phyloP scores from a whole-genome alignment of 2,113 vertebrate species.

The Geococcyx californianus region DNA sequence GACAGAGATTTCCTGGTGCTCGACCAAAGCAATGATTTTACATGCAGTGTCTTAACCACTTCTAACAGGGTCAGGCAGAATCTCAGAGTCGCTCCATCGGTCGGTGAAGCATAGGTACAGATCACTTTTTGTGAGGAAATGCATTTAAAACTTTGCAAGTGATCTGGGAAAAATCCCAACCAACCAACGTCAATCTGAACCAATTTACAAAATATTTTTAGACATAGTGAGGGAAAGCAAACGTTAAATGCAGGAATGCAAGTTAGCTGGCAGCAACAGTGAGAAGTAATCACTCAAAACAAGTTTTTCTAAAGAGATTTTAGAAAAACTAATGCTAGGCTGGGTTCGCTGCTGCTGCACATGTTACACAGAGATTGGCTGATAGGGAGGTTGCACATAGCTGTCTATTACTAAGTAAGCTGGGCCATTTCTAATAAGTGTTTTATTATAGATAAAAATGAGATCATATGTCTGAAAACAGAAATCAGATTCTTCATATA shows the following conservation, averaged over 20 bases:
- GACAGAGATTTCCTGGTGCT: background rate
- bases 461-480: background rate
- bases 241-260: background rate
- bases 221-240: background rate
- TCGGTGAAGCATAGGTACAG: background rate
- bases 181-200: background rate
- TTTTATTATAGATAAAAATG: background rate
- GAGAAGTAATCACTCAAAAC: background rate
- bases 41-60: background rate
- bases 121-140: background rate
- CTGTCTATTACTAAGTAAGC: background rate
- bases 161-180: accelerated
- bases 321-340: background rate
- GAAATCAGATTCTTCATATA: background rate
- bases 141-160: background rate
- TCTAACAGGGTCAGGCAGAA: accelerated
- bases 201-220: background rate
- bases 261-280: background rate
- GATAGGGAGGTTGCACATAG: background rate
- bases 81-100: no score
- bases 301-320: background rate
- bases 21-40: background rate
- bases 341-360: background rate
- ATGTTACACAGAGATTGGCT: background rate
- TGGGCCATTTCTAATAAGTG: background rate